Conservation (phyloP, 1,140 invertebrate species). For the Hormaphis cornu region DNA sequence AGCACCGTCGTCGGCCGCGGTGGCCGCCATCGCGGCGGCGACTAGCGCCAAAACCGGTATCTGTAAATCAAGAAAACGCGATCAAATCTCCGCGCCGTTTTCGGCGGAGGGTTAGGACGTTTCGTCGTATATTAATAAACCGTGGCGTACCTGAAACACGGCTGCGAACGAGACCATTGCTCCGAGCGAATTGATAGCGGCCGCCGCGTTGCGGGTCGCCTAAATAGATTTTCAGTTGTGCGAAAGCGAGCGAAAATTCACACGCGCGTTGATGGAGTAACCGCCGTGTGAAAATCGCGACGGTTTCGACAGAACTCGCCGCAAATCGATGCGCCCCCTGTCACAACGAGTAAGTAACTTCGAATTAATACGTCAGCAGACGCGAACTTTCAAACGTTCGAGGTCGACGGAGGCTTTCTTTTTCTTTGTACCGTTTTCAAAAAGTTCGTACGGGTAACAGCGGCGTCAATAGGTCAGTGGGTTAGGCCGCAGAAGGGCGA, state of each 20-base stretch:
- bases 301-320: conserved; percentile 11
- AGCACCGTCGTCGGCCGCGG: neutral
- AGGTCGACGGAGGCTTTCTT: no score
- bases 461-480: no score
- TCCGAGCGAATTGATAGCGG: neutral
- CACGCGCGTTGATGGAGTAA: conserved; percentile 23
- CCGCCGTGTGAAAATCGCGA: neutral
- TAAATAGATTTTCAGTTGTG: conserved; percentile 8
- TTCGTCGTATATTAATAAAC: no score
- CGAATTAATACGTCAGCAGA: conserved; percentile 13
- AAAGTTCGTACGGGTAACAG: no score
- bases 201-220: neutral
- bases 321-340: neutral
- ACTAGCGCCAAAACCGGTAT: neutral
- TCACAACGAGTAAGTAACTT: no score
- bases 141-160: neutral
- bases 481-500: no score
- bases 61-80: neutral
- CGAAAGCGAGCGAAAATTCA: conserved; percentile 12
- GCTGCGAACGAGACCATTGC: conserved; percentile 8
- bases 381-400: neutral
- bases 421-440: no score
- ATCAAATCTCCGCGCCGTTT: no score
- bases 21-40: neutral
- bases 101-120: no score